Evolutionary conservation across 1,140 invertebrate genomes (phyloP).

Genomic region (Dendroctonus valens): DNA sequence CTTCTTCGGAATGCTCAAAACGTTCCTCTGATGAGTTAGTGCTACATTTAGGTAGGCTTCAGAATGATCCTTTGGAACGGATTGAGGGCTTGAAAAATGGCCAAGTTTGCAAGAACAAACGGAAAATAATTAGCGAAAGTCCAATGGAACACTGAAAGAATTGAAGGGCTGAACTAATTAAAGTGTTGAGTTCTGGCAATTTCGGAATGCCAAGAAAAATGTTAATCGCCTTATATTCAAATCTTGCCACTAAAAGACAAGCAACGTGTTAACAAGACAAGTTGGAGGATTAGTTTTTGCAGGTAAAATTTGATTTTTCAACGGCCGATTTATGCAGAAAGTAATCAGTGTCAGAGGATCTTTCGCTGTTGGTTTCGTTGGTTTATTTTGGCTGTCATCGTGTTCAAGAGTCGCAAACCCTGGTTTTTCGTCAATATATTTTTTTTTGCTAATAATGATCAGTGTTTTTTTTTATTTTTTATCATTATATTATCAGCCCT

Average conservation of each 20-base stretch:
- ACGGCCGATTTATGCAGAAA: not conserved
- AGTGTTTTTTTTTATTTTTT: too few species aligned
- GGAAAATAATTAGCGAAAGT: too few species aligned
- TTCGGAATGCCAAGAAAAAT: not conserved
- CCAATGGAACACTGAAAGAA: too few species aligned
- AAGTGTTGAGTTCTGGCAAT: not conserved
- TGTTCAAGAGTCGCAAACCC: not conserved
- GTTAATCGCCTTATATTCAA: conserved; percentile 12
- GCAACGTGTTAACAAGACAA: conserved; percentile 12
- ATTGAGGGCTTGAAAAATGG: too few species aligned
- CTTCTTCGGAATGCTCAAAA: too few species aligned
- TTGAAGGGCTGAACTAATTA: not conserved
- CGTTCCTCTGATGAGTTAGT: too few species aligned
- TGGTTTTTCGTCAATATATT: too few species aligned
- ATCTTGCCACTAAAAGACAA: conserved; percentile 5
- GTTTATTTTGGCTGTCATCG: conserved; percentile 3
- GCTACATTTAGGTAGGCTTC: too few species aligned
- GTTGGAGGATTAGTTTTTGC: not conserved
- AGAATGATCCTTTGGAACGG: too few species aligned
- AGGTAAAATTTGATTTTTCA: conserved; percentile 7
- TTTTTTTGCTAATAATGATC: not conserved
- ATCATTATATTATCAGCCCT: too few species aligned
- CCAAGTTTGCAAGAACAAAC: too few species aligned
- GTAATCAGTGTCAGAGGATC: not conserved
- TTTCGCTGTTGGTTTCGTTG: not conserved